Percentiles rank a stretch among this genome's conserved stretches.
phyloP scores from a whole-genome alignment of 2,797 vertebrate genomes.

The Clarias fuscus region DNA sequence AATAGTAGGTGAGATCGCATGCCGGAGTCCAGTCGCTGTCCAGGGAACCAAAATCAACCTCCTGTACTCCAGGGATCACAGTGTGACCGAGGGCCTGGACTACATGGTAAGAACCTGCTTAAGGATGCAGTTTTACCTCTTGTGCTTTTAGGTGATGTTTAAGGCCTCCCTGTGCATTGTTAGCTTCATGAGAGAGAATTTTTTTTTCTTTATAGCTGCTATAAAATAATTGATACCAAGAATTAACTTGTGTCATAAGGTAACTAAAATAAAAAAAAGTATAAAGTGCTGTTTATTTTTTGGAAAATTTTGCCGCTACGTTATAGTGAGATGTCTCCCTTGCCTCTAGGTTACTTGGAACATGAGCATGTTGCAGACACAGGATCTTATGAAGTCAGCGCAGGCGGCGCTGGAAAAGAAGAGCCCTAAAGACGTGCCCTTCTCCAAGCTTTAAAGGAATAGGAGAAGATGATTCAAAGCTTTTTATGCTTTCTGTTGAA shows the following conservation, averaged over 20 bases:
- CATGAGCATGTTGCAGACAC: constrained; percentile 90
- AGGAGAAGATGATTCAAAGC: not conserved
- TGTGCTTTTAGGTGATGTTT: not conserved
- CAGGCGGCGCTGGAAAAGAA: constrained; percentile 86
- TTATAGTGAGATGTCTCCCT: not conserved
- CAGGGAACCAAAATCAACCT: constrained; percentile 89
- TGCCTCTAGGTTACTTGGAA: constrained; percentile 82
- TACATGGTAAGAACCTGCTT: constrained; percentile 74
- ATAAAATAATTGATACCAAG: not conserved
- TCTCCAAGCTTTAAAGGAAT: constrained; percentile 79
- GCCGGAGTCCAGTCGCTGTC: constrained; percentile 85
- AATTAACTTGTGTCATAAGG: not conserved
- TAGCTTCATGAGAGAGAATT: not conserved
- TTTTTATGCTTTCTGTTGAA: not conserved
- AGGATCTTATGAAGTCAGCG: constrained; percentile 82
- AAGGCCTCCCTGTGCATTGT: not conserved
- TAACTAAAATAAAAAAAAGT: not conserved
- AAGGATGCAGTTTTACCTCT: not conserved
- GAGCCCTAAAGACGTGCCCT: constrained; percentile 66
- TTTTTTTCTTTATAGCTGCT: not conserved
- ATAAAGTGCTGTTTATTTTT: not conserved
- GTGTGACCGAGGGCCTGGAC: constrained; percentile 76
- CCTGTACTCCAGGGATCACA: constrained; percentile 82
- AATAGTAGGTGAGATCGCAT: constrained; percentile 80
- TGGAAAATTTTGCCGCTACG: not conserved